Conservation (phyloP, 2,797 vertebrate genomes). For the Dermochelys coriacea region DNA sequence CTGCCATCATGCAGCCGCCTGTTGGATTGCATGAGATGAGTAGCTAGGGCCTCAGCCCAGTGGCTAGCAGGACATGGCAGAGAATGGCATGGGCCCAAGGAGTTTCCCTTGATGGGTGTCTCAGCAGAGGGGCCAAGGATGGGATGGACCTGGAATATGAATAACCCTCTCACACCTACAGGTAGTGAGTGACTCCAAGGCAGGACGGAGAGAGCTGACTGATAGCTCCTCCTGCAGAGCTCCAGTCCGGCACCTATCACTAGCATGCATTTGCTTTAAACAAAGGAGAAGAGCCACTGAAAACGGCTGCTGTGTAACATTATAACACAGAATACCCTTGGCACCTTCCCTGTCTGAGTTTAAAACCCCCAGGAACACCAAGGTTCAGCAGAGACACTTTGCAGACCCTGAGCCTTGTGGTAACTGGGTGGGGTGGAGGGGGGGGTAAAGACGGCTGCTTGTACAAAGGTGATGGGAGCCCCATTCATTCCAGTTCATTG, state of each 20-base stretch:
- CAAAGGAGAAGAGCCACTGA: background rate
- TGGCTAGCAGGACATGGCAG: background rate
- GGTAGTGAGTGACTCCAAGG: background rate
- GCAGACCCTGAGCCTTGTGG: background rate
- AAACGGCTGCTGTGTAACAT: background rate
- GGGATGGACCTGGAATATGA: background rate
- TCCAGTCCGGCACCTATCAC: background rate
- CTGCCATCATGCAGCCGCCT: fast-evolving
- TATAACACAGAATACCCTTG: background rate
- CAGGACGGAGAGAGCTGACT: background rate
- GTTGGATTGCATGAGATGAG: fast-evolving
- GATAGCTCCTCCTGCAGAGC: conserved; percentile 7
- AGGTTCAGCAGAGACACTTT: background rate
- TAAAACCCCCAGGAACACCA: background rate
- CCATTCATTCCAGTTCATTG: background rate
- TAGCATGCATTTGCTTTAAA: background rate
- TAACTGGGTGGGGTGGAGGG: background rate
- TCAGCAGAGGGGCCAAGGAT: background rate
- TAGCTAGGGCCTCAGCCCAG: background rate
- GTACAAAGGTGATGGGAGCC: background rate
- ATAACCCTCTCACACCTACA: fast-evolving
- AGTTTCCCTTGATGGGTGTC: background rate
- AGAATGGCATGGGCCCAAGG: background rate
- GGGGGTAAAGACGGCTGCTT: background rate
- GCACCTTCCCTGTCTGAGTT: background rate